Evolutionary conservation across 2,113 vertebrate species (phyloP), one percentile per base, ranked within the genome.

Genomic region (Nothocercus nigrocapillus): DNA sequence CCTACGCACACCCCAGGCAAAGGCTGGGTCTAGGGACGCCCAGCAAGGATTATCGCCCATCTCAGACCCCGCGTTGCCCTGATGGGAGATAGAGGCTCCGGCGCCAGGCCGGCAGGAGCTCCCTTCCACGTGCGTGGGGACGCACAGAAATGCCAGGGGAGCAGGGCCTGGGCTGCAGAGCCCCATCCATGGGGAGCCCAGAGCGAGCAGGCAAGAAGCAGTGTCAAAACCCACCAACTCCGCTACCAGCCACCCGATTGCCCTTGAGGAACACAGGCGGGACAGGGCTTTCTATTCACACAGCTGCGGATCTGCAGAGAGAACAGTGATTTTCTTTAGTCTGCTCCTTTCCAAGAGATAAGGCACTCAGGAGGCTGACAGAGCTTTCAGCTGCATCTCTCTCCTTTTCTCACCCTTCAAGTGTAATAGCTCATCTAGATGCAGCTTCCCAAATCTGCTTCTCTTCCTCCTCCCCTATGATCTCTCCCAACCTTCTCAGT

Each of bases 181-280:
- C 11, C 40, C 44, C 58, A 58, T 6, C 3, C 0, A 45, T 7
- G 4, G 7, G 0, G 0, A 76, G 51, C 19, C 51, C 88, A 70
- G 21, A 4, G 21, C 2, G 7, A 80, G 62, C 69, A 85, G n/a
- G 13, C 49, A 38, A 6, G 1, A 49, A 85, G 88, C 24, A 34
- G 42, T 25, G 13, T 56, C 79, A 68, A 40, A 93, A 82, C 61
- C 32, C 51, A 30, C 6, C 5, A 3, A 7, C 25, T 36, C 76
- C 61, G 36, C 11, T 4, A 13, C 54, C 68, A 88, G 13, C 59
- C 75, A 80, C n/a, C 70, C 70, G 51, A 75, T 42, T 42, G 47
- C 38, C 64, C 76, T 13, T 62, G 47, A 88, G 85, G 44, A 84
- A 5, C 53, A 36, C 47, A 47, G 56, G 34, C 2, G 2, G 88